Percentiles rank a stretch among this genome's conserved stretches.
Conservation (phyloP, 2,797 vertebrate genomes). For the Malacoraja senta region DNA sequence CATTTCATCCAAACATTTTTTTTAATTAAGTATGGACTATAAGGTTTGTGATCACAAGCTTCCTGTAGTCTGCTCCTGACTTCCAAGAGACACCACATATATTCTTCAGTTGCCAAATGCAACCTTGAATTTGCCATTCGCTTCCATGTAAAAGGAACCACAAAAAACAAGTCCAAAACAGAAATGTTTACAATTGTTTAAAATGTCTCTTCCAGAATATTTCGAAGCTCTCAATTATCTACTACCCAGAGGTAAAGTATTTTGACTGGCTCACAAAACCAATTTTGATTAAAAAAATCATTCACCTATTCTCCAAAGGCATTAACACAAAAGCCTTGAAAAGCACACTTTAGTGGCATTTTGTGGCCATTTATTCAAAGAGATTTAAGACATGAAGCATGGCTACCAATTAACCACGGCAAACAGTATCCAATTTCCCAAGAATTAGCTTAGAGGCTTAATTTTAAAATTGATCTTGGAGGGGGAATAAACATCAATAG, state of each 20-base stretch:
- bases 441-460: too few species aligned
- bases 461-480: too few species aligned
- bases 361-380: not conserved
- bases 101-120: not conserved
- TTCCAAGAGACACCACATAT: not conserved
- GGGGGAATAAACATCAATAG: too few species aligned
- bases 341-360: not conserved
- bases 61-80: not conserved
- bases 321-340: not conserved
- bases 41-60: not conserved
- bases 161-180: not conserved
- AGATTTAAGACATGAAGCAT: not conserved
- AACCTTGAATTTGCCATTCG: not conserved
- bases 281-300: too few species aligned
- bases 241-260: not conserved
- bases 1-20: not conserved
- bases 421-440: slow-evolving; percentile 1
- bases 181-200: not conserved
- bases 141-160: not conserved
- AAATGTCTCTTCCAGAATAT: not conserved
- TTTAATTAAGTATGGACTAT: not conserved
- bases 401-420: not conserved
- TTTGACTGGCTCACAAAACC: not conserved
- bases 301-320: not conserved
- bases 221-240: not conserved